Evolutionary conservation across 2,797 vertebrate species (phyloP).

Genomic region (Leptodactylus fallax): DNA sequence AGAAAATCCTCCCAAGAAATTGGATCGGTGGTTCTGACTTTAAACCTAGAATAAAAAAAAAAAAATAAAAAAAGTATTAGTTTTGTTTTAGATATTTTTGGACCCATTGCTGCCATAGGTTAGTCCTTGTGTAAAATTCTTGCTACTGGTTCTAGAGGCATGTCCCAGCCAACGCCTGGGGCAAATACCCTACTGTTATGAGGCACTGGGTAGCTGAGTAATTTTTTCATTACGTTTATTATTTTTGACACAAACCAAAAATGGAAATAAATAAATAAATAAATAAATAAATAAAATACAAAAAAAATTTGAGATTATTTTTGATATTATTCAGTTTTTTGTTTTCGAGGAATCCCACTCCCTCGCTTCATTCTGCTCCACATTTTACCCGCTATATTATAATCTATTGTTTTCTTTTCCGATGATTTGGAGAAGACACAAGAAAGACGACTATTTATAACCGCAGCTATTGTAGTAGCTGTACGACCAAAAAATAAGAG

Average conservation of each 20-base stretch:
- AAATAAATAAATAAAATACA: too few species aligned
- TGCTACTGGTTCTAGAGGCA: too few species aligned
- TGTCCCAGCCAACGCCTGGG: too few species aligned
- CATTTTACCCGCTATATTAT: neutral
- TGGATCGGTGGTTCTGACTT: slow-evolving; percentile 69
- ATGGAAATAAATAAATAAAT: too few species aligned
- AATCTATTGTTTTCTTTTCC: neutral
- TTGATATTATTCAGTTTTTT: too few species aligned
- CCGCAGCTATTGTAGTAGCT: slow-evolving; percentile 2
- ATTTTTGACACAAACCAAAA: too few species aligned
- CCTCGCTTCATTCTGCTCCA: neutral
- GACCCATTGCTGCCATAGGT: too few species aligned
- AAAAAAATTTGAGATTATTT: neutral
- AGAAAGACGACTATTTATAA: neutral
- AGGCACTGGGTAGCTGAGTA: too few species aligned
- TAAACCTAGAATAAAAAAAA: slow-evolving; percentile 68
- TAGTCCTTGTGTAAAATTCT: too few species aligned
- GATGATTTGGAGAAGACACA: too few species aligned
- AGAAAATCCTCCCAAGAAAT: slow-evolving; percentile 77
- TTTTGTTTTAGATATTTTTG: neutral
- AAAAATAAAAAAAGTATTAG: neutral
- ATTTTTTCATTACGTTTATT: too few species aligned
- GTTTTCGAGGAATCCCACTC: neutral
- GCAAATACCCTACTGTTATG: too few species aligned
- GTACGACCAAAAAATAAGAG: neutral